Evolutionary conservation across 1,140 invertebrate species (phyloP).

Genomic region (Scaptomyza hsui): DNA sequence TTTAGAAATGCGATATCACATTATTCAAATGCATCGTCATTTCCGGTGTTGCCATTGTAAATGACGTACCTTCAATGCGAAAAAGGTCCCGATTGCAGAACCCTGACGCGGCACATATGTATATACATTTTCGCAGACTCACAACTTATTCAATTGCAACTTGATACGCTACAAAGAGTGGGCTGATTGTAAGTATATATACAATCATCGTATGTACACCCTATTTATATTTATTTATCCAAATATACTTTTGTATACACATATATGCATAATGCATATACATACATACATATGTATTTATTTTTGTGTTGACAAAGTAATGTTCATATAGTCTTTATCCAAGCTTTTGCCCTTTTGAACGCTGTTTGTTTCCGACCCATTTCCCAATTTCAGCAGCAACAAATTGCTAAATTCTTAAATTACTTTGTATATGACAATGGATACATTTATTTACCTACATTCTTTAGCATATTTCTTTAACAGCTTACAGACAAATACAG

Average conservation of each 20-base stretch:
- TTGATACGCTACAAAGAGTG: constrained; percentile 34
- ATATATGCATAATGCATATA: background rate
- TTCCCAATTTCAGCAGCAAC: constrained; percentile 11
- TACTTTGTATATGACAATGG: constrained; percentile 15
- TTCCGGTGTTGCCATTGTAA: background rate
- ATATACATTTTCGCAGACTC: constrained; percentile 38
- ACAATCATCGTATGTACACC: background rate
- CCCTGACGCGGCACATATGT: background rate
- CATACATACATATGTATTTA: background rate
- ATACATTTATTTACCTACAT: background rate
- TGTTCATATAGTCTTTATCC: too few species aligned
- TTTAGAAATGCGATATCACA: too few species aligned
- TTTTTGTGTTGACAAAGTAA: too few species aligned
- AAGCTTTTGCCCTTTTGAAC: too few species aligned
- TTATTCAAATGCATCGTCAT: too few species aligned
- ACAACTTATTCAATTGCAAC: constrained; percentile 44
- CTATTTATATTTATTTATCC: too few species aligned
- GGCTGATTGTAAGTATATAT: constrained; percentile 19
- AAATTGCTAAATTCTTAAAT: constrained; percentile 31
- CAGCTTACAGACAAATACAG: background rate
- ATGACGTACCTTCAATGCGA: constrained; percentile 34
- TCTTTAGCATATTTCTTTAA: background rate
- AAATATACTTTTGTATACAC: too few species aligned
- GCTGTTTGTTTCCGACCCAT: background rate
- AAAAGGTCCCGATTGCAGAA: constrained; percentile 4